Evolutionary conservation across 2,888 invertebrate genomes (phyloP).

Genomic region (Lasiommata megera): DNA sequence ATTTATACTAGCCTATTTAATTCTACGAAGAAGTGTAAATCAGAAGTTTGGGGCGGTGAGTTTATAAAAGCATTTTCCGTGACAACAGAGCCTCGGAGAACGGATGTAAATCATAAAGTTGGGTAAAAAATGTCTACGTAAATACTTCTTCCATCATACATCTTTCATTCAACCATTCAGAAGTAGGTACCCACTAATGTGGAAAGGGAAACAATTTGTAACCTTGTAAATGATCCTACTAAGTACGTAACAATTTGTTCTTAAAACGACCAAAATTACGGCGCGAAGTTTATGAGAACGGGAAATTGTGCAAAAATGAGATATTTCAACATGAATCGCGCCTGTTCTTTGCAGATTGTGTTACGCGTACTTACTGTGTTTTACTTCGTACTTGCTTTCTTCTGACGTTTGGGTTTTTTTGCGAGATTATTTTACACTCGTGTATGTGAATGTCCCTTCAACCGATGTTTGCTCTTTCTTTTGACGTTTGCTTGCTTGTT

Average conservation of each 20-base stretch:
- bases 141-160: background rate
- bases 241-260: slow-evolving; percentile 27
- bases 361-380: background rate
- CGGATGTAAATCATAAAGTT: background rate
- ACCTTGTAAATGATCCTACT: slow-evolving; percentile 24
- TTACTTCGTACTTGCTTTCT: background rate
- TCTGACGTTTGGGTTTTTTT: background rate
- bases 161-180: background rate
- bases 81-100: too few relatives aligned
- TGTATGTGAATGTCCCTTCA: background rate
- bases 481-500: background rate
- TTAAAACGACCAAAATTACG: slow-evolving; percentile 32
- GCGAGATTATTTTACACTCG: background rate
- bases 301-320: slow-evolving; percentile 24
- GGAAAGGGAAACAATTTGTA: slow-evolving; percentile 24
- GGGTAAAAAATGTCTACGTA: background rate
- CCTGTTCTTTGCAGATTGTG: slow-evolving; percentile 6
- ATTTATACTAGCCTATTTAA: too few relatives aligned
- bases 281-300: slow-evolving; percentile 29
- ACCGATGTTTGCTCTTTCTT: background rate
- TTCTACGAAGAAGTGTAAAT: too few relatives aligned
- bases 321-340: slow-evolving; percentile 16
- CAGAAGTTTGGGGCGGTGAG: too few relatives aligned
- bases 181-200: background rate
- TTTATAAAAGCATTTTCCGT: too few relatives aligned